Base-by-base conservation (phyloP, 1,140 invertebrate species). In the Penaeus chinensis region DNA sequence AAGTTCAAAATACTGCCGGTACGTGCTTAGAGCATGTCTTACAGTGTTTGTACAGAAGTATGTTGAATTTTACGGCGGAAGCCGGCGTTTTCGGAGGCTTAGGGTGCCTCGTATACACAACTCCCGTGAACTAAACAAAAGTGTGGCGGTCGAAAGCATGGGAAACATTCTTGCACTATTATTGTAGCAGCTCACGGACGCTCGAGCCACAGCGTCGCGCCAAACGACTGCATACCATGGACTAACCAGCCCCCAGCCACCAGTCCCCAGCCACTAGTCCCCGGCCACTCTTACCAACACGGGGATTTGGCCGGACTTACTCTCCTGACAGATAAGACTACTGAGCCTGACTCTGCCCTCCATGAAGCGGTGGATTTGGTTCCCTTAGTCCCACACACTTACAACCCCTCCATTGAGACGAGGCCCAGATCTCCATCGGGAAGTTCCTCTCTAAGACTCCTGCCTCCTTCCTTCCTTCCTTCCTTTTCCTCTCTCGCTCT, bases 161-260 rank as follows among this genome's bases (percentile, higher is more conserved):
- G 22, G 85, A 87, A 87, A 81, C 78, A 87, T 81, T 71, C 37
- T 62, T 37, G 66, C 65, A 82, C 78, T 87, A 87, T 74, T 81
- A 87, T 87, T 82, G 62, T 87, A 74, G 60, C 20, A 76, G 54
- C 69, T 87, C 42, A 77, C 69, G 78, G 78, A 78, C 61, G 62
- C 27, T 19, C 61, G 62, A 65, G n/a, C 69, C 63, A 76, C 65
- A 42, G 69, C 32, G 69, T 37, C 66, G 84, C n/a, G 85, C 85
- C 85, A 87, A 86, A 82, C 69, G 79, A 87, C 69, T 65, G 66
- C 85, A 87, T 87, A 82, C 85, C 85, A 62, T 47, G 79, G 66
- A 81, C 85, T 62, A 81, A 74, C 85, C 85, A 76, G 63, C 27
- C 60, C 37, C n/a, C 54, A 54, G 37, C 37, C 47, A 66, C 69